Base-by-base conservation (phyloP, 2,888 invertebrate species). In the Oscheius sp. region DNA sequence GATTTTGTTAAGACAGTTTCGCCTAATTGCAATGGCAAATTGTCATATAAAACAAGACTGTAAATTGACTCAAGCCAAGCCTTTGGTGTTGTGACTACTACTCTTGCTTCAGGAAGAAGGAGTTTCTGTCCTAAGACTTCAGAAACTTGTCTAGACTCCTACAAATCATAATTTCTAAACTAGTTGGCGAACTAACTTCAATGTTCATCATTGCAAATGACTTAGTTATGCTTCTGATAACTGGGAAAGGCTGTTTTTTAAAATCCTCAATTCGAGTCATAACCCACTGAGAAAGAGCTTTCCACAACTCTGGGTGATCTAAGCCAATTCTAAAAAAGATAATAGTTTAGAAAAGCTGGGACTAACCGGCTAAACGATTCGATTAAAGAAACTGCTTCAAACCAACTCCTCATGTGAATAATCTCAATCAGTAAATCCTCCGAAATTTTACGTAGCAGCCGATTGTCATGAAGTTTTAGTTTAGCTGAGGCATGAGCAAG, bases 1-100 rank as follows among this genome's bases (percentile, higher is more conserved):
- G 55, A 39, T 17, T 66, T 66, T 37, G 34, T 42, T n/a, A 66
- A 33, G n/a, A 45, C 66, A 4, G 66, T 66, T 31, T 66, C 66
- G 6, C 53, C 66, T 29, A 66, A 17, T 10, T 55, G 29, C 10
- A n/a, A n/a, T 1, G 66, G 20, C 17, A 66, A 33, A 17, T 23
- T 2, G 23, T 66, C 55, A 15, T n/a, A 45, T 6, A 46, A 1
- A 3, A 57, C 66, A 10, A 66, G 46, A 1, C 55, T 29, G 20
- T 55, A 17, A 2, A 66, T 23, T 6, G 57, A 25, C 4, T 55
- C 17, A 4, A 66, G 42, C 66, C 66, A 66, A n/a, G 25, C 46
- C 6, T 42, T 27, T 27, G 37, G 48, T 15, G 53, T 45, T 39
- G 55, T 29, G 10, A 29, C 55, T 15, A n/a, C 10, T 12, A n/a